Conservation (phyloP, 1,140 invertebrate genomes). For the Eumaeus atala region DNA sequence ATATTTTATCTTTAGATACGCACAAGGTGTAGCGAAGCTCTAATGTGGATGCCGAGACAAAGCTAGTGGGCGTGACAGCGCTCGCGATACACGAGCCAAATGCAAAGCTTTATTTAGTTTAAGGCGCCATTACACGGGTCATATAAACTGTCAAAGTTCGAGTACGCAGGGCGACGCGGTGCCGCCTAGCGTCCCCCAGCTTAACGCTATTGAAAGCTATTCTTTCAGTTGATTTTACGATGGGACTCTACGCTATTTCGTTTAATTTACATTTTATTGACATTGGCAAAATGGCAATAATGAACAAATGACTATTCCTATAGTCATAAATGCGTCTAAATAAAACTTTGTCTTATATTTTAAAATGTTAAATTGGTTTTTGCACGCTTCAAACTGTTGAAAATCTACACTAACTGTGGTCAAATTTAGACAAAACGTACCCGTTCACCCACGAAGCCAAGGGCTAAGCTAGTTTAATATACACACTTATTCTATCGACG, state of each 20-base stretch:
- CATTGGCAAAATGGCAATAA: not conserved
- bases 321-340: too few species aligned
- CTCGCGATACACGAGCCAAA: slow-evolving; percentile 52
- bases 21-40: slow-evolving; percentile 25
- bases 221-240: slow-evolving; percentile 37
- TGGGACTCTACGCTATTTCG: slow-evolving; percentile 11
- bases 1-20: not conserved
- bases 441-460: too few species aligned
- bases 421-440: too few species aligned
- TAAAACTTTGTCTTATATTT: too few species aligned
- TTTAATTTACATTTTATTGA: slow-evolving; percentile 13
- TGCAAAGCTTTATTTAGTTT: slow-evolving; percentile 70
- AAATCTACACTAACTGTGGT: too few species aligned
- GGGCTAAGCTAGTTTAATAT: too few species aligned
- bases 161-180: slow-evolving; percentile 44
- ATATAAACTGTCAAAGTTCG: slow-evolving; percentile 71
- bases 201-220: slow-evolving; percentile 34
- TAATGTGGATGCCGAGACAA: slow-evolving; percentile 49
- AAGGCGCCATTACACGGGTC: slow-evolving; percentile 70
- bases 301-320: too few species aligned
- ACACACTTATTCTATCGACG: too few species aligned
- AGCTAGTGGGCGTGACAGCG: slow-evolving; percentile 39
- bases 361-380: too few species aligned
- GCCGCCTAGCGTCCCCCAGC: slow-evolving; percentile 25
- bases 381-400: too few species aligned